Evolutionary conservation across 1,140 invertebrate species (phyloP).

Genomic region (Microvelia longipes): DNA sequence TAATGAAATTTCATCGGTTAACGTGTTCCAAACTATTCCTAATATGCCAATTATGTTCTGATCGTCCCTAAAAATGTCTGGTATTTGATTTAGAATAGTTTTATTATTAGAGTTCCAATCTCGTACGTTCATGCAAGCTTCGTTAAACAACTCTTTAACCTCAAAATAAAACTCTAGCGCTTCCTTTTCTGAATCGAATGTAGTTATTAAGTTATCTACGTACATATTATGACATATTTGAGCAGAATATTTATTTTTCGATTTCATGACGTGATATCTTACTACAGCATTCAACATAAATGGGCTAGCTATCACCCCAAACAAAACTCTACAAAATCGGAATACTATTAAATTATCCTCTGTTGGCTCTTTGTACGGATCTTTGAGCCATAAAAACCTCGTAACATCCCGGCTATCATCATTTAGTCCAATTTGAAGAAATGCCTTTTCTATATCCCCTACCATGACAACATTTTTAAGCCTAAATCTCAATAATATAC

Average conservation of each 20-base stretch:
- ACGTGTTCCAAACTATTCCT: not conserved
- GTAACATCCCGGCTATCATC: not conserved
- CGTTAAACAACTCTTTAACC: not conserved
- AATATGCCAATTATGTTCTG: not conserved
- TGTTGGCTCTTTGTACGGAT: not conserved
- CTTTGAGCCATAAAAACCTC: not conserved
- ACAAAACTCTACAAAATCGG: not conserved
- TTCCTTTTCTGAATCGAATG: not conserved
- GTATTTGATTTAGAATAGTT: not conserved
- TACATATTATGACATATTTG: not conserved
- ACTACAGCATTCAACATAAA: not conserved
- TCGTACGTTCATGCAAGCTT: not conserved
- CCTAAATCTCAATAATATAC: not conserved
- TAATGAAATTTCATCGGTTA: not conserved
- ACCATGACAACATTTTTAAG: not conserved
- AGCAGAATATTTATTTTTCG: not conserved
- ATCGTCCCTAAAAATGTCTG: not conserved
- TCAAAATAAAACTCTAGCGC: not conserved
- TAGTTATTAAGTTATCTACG: not conserved
- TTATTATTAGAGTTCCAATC: not conserved
- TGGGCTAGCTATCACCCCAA: not conserved
- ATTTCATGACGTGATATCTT: not conserved
- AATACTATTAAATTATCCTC: not conserved
- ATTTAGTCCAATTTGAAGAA: not conserved
- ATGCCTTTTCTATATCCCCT: not conserved